Percentiles rank a stretch among this genome's conserved stretches.
Evolutionary conservation across 2,797 vertebrate species (phyloP).

Genomic region (Leuciscus waleckii): DNA sequence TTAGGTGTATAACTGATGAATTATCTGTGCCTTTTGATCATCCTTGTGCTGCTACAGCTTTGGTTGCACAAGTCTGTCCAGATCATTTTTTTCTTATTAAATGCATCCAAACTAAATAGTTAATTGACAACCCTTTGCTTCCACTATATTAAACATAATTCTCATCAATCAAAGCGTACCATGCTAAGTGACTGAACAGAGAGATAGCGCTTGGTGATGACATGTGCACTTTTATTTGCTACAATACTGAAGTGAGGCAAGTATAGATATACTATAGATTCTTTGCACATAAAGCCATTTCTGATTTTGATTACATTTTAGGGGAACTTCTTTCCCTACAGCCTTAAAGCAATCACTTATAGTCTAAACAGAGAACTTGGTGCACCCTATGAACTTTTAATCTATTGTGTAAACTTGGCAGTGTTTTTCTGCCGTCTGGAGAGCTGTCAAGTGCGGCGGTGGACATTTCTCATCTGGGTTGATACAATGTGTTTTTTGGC

Average conservation of each 20-base stretch:
- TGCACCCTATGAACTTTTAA: constrained; percentile 62
- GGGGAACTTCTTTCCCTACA: not conserved
- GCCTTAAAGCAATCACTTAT: constrained; percentile 7
- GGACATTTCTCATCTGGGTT: constrained; percentile 18
- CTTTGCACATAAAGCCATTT: not conserved
- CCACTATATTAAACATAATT: not conserved
- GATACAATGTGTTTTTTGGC: constrained; percentile 41
- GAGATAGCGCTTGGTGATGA: not conserved
- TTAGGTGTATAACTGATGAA: not conserved
- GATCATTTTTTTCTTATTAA: not conserved
- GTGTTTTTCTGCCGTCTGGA: constrained; percentile 55
- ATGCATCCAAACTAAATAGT: not conserved
- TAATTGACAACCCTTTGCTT: not conserved
- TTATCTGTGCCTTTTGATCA: not conserved
- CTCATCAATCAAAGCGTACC: not conserved
- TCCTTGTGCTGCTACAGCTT: not conserved
- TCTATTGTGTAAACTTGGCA: constrained; percentile 56
- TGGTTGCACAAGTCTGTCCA: not conserved
- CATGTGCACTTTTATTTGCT: not conserved
- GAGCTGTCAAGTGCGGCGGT: constrained; percentile 21
- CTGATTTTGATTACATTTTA: not conserved
- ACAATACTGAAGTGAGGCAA: not conserved
- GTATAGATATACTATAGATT: not conserved
- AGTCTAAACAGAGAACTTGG: constrained; percentile 13
- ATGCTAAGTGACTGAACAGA: not conserved